Conservation (phyloP, 2,888 invertebrate species). For the Urechis unicinctus region DNA sequence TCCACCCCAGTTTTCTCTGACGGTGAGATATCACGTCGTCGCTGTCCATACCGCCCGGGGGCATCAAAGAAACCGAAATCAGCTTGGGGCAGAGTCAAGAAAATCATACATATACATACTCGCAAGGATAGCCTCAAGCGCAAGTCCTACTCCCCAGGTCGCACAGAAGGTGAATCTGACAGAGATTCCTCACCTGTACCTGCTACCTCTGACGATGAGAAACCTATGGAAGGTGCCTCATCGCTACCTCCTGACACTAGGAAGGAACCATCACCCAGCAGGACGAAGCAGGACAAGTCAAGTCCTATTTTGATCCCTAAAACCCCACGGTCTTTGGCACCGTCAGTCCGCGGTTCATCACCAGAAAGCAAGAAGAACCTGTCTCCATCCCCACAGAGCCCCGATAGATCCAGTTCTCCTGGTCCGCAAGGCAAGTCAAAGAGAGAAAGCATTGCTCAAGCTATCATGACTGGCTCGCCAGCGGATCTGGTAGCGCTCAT, state of each 20-base stretch:
- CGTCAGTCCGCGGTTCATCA: no score
- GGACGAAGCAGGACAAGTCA: not conserved
- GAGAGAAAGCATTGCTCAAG: not conserved
- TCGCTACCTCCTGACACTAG: not conserved
- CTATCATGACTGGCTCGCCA: not conserved
- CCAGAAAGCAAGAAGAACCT: no score
- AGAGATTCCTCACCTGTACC: not conserved
- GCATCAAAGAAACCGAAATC: conserved; percentile 27
- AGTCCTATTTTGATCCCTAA: not conserved
- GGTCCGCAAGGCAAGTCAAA: not conserved
- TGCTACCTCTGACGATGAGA: not conserved
- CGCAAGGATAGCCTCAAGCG: conserved; percentile 14
- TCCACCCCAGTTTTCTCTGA: not conserved
- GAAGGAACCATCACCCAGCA: not conserved
- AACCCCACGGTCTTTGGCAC: not conserved
- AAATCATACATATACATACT: conserved; percentile 65
- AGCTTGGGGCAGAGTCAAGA: conserved; percentile 73
- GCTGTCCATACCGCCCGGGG: not conserved
- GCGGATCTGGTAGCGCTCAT: not conserved
- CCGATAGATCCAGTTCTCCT: not conserved
- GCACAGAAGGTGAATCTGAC: not conserved
- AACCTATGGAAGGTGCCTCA: not conserved
- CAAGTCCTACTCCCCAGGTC: no score
- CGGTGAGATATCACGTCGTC: not conserved
- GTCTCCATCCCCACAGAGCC: not conserved